Evolutionary conservation across 1,140 invertebrate genomes (phyloP), one percentile per base, ranked within the genome.

Genomic region (Trachelipus rathkii): DNA sequence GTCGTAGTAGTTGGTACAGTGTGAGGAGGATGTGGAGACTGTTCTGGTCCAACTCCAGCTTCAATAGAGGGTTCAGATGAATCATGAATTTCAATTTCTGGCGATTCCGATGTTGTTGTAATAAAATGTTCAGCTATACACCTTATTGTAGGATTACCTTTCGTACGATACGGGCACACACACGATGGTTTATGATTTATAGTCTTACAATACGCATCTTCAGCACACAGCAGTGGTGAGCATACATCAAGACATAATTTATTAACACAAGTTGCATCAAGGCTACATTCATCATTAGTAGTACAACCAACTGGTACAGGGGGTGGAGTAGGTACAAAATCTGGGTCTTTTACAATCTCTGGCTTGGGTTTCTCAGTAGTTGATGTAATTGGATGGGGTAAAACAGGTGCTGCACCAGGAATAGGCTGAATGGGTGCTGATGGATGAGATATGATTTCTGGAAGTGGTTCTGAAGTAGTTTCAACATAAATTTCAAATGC

Each of bases 211-310:
- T 90, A 86, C 7, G 93, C 91, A 83, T 92, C 92, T 77, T 86
- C 85, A 5, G 93, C 93, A 83, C 94, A 96, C 4, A 81, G 73
- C 23, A 78, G 75, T 66, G 78, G 73, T 33, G 81, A 74, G 87
- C 86, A 96, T 0, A 93, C 93, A 86, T 93, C 93, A 0, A 90
- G 84, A 83, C 94, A 95, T 4, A 87, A 83, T 70, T 91, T 90
- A 82, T 93, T 92, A 9, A 89, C 86, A 82, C 94, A 95, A 33
- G 89, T 89, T 79, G 88, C 88, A 80, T 94, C 91, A 0, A 83
- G 83, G 0, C 88, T 84, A 83, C 94, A 95, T 68, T 95, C 93
- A 24, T 89, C 88, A 82, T 94, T 89, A 6, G 86, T 87, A 21
- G 89, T 90, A 83, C 94, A 96, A 85, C 93, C 92, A 0, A 79